A percentile compares a stretch with the other conserved stretches of the same genome.
phyloP scores from a whole-genome alignment of 2,113 vertebrate species.

The Elgaria multicarinata region DNA sequence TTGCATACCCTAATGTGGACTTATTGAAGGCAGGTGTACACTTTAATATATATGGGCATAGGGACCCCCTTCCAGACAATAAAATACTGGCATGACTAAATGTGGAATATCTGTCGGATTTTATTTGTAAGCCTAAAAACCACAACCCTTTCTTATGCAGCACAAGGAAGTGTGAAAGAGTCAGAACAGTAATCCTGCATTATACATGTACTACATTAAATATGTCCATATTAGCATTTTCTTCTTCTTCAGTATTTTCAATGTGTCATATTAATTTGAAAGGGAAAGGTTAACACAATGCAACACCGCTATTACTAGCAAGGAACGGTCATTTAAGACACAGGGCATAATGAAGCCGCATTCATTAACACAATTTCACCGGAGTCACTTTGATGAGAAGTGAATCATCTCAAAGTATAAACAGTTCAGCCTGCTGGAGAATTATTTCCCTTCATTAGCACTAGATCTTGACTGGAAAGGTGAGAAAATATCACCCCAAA shows the following conservation, averaged over 20 bases:
- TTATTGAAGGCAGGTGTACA: slow-evolving; percentile 82
- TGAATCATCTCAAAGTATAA: neutral
- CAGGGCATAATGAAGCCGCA: neutral
- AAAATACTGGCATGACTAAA: slow-evolving; percentile 74
- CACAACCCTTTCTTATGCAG: slow-evolving; percentile 58
- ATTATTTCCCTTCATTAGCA: neutral
- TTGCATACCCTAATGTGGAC: slow-evolving; percentile 64
- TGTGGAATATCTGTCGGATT: slow-evolving; percentile 64
- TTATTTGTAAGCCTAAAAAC: slow-evolving; percentile 67
- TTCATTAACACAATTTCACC: slow-evolving; percentile 4
- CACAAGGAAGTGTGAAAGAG: slow-evolving; percentile 53
- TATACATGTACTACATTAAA: slow-evolving; percentile 55
- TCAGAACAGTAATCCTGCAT: slow-evolving; percentile 39
- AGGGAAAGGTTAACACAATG: slow-evolving; percentile 47
- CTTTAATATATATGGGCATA: slow-evolving; percentile 73
- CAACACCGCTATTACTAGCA: slow-evolving; percentile 41
- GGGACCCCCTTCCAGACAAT: slow-evolving; percentile 75
- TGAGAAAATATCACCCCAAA: slow-evolving; percentile 9
- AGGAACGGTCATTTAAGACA: slow-evolving; percentile 6
- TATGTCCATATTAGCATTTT: slow-evolving; percentile 26
- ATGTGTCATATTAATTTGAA: slow-evolving; percentile 31
- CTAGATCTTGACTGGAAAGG: neutral
- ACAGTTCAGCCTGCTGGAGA: neutral
- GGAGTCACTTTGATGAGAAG: neutral
- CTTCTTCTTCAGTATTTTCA: slow-evolving; percentile 15